Conservation (phyloP, 1,140 invertebrate genomes). For the Venustaconcha ellipsiformis region DNA sequence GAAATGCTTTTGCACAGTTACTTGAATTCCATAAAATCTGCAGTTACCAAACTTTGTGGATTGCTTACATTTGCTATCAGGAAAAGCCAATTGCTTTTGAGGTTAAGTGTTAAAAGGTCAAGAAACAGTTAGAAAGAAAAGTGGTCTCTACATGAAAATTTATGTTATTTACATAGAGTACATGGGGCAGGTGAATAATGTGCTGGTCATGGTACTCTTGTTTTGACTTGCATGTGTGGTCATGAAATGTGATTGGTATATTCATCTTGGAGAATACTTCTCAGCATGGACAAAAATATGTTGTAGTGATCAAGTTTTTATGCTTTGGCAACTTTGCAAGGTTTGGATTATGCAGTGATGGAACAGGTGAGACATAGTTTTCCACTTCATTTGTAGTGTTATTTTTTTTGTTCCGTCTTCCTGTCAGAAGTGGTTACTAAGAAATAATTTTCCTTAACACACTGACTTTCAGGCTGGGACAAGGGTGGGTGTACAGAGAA, state of each 20-base stretch:
- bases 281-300: too few species aligned
- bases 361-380: background rate
- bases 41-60: too few species aligned
- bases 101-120: too few species aligned
- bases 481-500: conserved; percentile 71
- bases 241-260: background rate
- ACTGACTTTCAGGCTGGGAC: conserved; percentile 74
- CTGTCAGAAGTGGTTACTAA: background rate
- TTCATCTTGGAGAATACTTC: too few species aligned
- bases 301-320: too few species aligned
- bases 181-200: background rate
- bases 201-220: background rate
- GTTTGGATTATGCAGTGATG: background rate
- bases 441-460: background rate
- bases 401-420: background rate
- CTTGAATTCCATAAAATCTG: too few species aligned
- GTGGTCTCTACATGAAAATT: background rate
- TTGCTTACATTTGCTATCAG: too few species aligned
- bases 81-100: too few species aligned
- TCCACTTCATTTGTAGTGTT: background rate
- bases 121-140: background rate
- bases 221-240: background rate
- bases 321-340: too few species aligned
- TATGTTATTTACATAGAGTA: background rate
- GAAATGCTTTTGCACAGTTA: background rate